phyloP scores from a whole-genome alignment of 1,140 invertebrate genomes.

The Calephelis virginiensis region DNA sequence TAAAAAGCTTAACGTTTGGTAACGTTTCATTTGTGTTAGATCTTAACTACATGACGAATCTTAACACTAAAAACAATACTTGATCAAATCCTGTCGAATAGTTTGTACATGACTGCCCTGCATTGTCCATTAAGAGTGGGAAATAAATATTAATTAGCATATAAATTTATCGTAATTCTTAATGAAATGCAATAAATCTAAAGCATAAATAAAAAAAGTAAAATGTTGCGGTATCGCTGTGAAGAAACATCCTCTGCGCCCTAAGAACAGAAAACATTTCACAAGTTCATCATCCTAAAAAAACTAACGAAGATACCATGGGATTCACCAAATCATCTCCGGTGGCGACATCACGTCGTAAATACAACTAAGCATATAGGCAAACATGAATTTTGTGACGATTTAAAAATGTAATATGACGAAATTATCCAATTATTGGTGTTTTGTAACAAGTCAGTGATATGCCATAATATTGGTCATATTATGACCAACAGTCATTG shows the following conservation, averaged over 20 bases:
- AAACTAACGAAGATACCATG: constrained; percentile 16
- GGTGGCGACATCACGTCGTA: constrained; percentile 27
- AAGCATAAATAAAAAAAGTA: constrained; percentile 25
- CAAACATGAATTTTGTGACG: not conserved
- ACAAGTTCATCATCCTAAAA: constrained; percentile 33
- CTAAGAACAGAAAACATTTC: constrained; percentile 40
- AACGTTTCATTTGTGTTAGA: not conserved
- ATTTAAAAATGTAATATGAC: not conserved
- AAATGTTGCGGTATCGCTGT: constrained; percentile 22
- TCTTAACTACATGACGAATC: constrained; percentile 8
- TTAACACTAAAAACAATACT: constrained; percentile 48
- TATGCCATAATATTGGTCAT: too few species aligned
- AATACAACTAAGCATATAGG: not conserved
- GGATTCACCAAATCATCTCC: constrained; percentile 28
- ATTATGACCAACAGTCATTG: constrained; percentile 42
- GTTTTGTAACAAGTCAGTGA: constrained; percentile 19
- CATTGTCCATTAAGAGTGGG: constrained; percentile 26
- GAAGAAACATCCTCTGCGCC: constrained; percentile 31
- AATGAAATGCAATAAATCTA: constrained; percentile 12
- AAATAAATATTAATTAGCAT: constrained; percentile 26
- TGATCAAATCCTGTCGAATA: constrained; percentile 35
- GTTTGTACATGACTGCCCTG: constrained; percentile 12
- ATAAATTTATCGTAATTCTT: constrained; percentile 32
- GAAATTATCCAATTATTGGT: not conserved
- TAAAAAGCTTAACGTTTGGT: not conserved